Conservation (phyloP, 2,888 invertebrate species). For the Athetis lepigone region DNA sequence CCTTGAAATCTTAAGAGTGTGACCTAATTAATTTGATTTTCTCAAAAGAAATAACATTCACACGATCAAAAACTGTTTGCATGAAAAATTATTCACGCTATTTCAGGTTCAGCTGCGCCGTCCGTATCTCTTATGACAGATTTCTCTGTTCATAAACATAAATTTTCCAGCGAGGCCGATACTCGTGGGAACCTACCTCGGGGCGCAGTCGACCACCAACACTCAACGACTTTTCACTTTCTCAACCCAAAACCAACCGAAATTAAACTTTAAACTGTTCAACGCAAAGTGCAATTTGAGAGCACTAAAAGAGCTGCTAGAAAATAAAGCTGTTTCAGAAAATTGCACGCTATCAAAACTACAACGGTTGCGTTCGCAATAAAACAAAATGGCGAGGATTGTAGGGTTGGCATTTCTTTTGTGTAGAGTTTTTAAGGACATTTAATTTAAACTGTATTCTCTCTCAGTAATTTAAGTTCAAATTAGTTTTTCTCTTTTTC, state of each 20-base stretch:
- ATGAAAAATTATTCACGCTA: constrained; percentile 88
- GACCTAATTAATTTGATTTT: background rate
- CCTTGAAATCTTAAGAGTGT: too few species aligned
- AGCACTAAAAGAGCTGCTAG: constrained; percentile 68
- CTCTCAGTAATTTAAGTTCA: background rate
- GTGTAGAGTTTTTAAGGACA: background rate
- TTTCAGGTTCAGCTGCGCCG: constrained; percentile 85
- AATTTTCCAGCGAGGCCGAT: constrained; percentile 87
- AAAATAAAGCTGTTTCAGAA: constrained; percentile 86
- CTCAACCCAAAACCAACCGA: constrained; percentile 64
- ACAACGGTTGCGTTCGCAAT: constrained; percentile 79
- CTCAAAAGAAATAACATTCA: constrained; percentile 42
- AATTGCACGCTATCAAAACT: constrained; percentile 67
- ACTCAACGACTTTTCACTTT: constrained; percentile 88
- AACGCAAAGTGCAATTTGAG: constrained; percentile 57
- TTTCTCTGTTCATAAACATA: constrained; percentile 90
- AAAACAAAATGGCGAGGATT: constrained; percentile 81
- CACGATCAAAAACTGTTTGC: constrained; percentile 62
- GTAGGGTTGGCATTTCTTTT: constrained; percentile 58
- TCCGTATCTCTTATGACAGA: constrained; percentile 89
- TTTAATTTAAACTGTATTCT: background rate
- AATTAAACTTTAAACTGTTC: constrained; percentile 66
- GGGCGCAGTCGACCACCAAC: constrained; percentile 87
- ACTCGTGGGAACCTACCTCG: constrained; percentile 88
- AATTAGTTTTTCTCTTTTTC: background rate